A percentile compares a stretch with the other conserved stretches of the same genome.
These are phyloP conservation scores for Panthera tigris DNA, from an alignment of 2,113 vertebrate species.

Conservation along the genomic window DNA sequence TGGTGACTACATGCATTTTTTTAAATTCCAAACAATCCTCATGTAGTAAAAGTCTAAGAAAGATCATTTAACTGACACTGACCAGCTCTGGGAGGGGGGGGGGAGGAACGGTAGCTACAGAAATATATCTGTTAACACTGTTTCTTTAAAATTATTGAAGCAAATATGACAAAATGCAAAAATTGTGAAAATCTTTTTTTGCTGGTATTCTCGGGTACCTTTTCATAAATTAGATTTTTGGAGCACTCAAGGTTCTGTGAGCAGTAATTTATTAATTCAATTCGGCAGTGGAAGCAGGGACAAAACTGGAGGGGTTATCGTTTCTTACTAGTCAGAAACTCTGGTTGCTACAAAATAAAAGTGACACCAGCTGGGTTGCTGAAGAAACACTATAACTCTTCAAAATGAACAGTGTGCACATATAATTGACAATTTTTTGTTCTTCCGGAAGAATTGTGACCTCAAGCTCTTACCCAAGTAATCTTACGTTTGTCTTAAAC, in stretches of 20 bases:
- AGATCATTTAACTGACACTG: not conserved
- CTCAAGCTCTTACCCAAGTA: not conserved
- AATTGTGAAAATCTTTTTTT: not conserved
- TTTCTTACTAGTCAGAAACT: not conserved
- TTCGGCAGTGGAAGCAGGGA: not conserved
- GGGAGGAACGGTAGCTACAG: fast-evolving
- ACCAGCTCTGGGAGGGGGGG: not conserved
- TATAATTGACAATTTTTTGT: not conserved
- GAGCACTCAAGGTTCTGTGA: not conserved
- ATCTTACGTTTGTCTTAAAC: not conserved
- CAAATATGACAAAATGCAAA: not conserved
- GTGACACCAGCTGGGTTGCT: not conserved
- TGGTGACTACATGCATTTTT: not conserved
- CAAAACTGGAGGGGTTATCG: fast-evolving
- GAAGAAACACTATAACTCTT: not conserved
- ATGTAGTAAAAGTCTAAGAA: not conserved
- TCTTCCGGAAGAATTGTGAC: not conserved
- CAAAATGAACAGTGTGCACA: not conserved
- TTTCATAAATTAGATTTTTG: not conserved
- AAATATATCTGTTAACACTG: not conserved
- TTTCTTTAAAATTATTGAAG: not conserved
- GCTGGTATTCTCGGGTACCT: not conserved
- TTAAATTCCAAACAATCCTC: not conserved
- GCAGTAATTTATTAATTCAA: not conserved
- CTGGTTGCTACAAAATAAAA: not conserved